Conservation (phyloP, 1,140 invertebrate genomes). For the Heterodera schachtii region DNA sequence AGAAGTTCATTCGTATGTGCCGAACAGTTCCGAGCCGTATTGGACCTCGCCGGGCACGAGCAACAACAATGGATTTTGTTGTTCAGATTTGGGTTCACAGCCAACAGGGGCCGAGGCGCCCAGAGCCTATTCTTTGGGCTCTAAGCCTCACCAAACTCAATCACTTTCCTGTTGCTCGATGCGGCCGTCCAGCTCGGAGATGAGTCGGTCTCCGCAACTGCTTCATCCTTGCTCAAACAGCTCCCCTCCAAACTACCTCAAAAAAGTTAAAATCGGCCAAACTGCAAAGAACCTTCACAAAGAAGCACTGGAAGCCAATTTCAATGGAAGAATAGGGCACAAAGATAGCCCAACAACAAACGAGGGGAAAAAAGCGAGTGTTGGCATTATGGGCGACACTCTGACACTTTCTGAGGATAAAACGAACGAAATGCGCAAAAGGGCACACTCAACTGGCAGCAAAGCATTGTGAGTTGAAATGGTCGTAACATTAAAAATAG, state of each 20-base stretch:
- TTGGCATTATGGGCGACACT: neutral
- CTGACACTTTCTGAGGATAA: neutral
- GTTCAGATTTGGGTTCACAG: neutral
- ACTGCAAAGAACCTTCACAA: conserved; percentile 8
- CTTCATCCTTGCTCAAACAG: conserved; percentile 17
- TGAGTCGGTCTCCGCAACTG: conserved; percentile 20
- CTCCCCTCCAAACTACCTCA: conserved; percentile 25
- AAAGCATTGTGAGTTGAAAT: conserved; percentile 28
- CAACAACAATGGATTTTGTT: neutral
- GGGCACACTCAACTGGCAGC: conserved; percentile 38
- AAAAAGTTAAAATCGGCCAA: conserved; percentile 11
- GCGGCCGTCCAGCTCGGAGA: conserved; percentile 17
- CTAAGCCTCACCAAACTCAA: conserved; percentile 21
- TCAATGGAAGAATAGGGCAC: neutral
- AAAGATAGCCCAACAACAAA: neutral
- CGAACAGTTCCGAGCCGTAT: conserved; percentile 23
- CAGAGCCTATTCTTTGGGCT: conserved; percentile 42
- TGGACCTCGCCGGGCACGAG: conserved; percentile 18
- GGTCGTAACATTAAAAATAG: too few species aligned
- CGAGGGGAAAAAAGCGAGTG: neutral
- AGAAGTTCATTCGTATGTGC: conserved; percentile 39
- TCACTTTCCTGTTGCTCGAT: neutral
- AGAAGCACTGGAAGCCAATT: conserved; percentile 8
- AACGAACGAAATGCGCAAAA: conserved; percentile 27
- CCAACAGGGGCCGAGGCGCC: neutral